phyloP scores from a whole-genome alignment of 2,113 vertebrate species.

The Rhinoptilus africanus region DNA sequence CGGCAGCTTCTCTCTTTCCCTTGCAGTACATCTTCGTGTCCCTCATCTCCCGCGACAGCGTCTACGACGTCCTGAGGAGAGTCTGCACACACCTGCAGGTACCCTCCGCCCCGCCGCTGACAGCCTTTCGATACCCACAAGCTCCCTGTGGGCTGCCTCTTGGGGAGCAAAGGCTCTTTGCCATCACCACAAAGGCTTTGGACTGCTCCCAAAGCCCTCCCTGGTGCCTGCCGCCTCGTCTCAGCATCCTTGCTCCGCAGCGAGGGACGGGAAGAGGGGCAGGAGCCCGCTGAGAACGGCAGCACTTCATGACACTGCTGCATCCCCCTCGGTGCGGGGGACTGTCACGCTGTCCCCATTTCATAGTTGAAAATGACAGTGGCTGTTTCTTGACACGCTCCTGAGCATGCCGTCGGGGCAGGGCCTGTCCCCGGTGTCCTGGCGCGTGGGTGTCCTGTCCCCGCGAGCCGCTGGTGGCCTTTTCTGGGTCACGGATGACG shows the following conservation, averaged over 20 bases:
- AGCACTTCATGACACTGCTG: background rate
- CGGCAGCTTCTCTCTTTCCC: background rate
- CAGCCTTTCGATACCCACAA: accelerated
- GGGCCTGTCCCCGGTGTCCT: background rate
- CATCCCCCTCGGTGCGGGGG: background rate
- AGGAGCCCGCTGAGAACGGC: background rate
- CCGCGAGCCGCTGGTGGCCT: accelerated
- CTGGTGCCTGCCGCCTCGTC: background rate
- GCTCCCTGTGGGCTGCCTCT: background rate
- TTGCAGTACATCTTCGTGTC: slow-evolving; percentile 92
- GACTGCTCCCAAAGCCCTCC: background rate
- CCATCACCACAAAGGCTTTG: background rate
- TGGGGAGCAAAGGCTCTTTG: background rate
- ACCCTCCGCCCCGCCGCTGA: accelerated
- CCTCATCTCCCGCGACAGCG: slow-evolving; percentile 91
- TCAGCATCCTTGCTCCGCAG: accelerated
- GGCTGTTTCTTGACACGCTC: background rate
- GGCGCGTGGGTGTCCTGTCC: background rate
- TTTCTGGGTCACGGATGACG: background rate
- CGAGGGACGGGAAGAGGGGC: background rate
- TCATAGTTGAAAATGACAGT: too few relatives aligned
- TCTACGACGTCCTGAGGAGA: slow-evolving; percentile 87
- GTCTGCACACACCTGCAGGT: slow-evolving; percentile 96
- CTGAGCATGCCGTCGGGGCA: background rate
- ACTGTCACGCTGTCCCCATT: background rate